These are phyloP conservation scores for Ectobius pallidus DNA, from an alignment of 2,888 invertebrate species.

Conservation along the genomic window DNA sequence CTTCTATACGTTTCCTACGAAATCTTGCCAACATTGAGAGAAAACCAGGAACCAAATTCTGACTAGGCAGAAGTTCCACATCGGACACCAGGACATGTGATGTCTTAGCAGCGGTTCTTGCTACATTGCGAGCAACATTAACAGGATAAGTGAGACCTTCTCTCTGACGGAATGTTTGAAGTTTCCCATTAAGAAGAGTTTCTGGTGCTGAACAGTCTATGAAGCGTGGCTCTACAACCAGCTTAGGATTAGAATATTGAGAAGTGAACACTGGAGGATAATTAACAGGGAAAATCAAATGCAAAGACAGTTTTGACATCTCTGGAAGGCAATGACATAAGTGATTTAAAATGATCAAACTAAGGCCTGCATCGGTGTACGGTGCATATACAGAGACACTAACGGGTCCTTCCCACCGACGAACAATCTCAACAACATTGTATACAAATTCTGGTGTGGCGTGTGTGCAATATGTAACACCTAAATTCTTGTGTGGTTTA, in stretches of 20 bases:
- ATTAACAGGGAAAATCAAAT: constrained; percentile 67
- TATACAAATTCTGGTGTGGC: constrained; percentile 74
- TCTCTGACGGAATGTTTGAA: constrained; percentile 45
- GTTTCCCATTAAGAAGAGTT: constrained; percentile 35
- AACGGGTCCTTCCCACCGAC: constrained; percentile 73
- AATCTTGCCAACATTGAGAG: constrained; percentile 62
- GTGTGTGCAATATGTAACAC: constrained; percentile 74
- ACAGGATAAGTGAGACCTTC: constrained; percentile 67
- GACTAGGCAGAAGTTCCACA: constrained; percentile 73
- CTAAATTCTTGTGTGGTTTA: constrained; percentile 50
- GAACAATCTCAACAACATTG: constrained; percentile 69
- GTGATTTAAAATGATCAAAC: constrained; percentile 65
- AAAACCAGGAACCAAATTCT: constrained; percentile 65
- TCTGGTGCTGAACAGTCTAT: constrained; percentile 36
- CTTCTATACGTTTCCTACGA: constrained; percentile 53
- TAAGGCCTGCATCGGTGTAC: constrained; percentile 65
- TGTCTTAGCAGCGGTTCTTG: constrained; percentile 67
- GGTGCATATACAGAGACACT: constrained; percentile 74
- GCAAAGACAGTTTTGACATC: constrained; percentile 72
- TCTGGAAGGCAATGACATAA: constrained; percentile 70
- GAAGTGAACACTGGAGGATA: constrained; percentile 56
- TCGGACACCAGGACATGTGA: constrained; percentile 72
- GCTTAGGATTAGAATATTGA: not conserved
- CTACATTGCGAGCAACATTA: constrained; percentile 74
- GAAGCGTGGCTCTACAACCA: constrained; percentile 6